A percentile compares a stretch with the other conserved stretches of the same genome.
Evolutionary conservation across 2,888 invertebrate species (phyloP).

Genomic region (Nemoura dubitans): DNA sequence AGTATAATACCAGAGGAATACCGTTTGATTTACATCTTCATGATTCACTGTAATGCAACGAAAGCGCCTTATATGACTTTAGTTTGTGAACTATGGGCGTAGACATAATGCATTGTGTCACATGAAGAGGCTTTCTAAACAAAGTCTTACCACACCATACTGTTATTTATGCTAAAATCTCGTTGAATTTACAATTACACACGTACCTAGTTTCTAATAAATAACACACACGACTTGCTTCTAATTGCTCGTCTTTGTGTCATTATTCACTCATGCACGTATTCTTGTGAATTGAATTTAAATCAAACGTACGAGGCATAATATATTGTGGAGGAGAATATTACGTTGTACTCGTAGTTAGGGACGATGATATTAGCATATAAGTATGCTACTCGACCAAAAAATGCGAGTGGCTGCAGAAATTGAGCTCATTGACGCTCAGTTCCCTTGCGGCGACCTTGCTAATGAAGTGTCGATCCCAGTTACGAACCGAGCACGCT

Average conservation of each 20-base stretch:
- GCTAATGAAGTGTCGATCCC: conserved; percentile 7
- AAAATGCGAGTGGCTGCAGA: not conserved
- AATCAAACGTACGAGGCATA: not conserved
- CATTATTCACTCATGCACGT: not conserved
- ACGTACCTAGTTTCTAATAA: not conserved
- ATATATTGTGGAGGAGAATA: not conserved
- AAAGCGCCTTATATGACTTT: not conserved
- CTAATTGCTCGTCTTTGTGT: not conserved
- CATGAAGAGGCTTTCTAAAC: not conserved
- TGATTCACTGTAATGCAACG: not conserved
- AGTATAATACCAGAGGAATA: too few relatives aligned
- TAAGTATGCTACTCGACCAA: too few relatives aligned
- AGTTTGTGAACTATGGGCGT: not conserved
- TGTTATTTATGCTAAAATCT: not conserved
- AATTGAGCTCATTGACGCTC: not conserved
- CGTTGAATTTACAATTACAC: not conserved
- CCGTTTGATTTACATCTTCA: not conserved
- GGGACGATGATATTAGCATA: too few relatives aligned
- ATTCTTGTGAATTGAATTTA: not conserved
- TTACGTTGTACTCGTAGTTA: too few relatives aligned
- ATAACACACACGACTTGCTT: not conserved
- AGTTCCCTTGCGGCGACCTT: not conserved
- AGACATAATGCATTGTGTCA: not conserved
- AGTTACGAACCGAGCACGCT: not conserved
- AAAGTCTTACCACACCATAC: not conserved